These are phyloP conservation scores for Archips xylosteana DNA, from an alignment of 2,888 invertebrate genomes.

Conservation along the genomic window DNA sequence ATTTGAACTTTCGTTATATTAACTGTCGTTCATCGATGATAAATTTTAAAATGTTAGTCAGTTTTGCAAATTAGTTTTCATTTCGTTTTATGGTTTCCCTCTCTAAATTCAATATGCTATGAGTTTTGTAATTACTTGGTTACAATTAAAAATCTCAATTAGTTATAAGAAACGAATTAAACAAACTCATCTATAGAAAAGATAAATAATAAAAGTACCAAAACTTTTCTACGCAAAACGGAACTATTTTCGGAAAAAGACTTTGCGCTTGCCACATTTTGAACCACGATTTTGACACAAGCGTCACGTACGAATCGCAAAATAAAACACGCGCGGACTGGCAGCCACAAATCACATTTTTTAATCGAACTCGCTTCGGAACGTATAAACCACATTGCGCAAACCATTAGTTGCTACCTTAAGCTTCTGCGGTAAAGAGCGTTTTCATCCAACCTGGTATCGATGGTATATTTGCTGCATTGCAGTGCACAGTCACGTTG, in stretches of 20 bases:
- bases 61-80: no score
- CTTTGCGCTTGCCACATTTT: conserved; percentile 23
- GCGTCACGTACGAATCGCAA: conserved; percentile 78
- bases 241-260: conserved; percentile 10
- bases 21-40: no score
- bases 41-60: no score
- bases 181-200: no score
- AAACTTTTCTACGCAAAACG: not conserved
- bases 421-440: conserved; percentile 50
- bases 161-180: no score
- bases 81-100: no score
- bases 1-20: no score
- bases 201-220: no score
- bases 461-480: conserved; percentile 57
- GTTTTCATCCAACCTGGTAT: conserved; percentile 46
- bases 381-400: conserved; percentile 52
- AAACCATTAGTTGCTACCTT: conserved; percentile 44
- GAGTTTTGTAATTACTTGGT: no score
- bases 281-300: conserved; percentile 60
- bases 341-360: conserved; percentile 84
- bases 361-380: conserved; percentile 82
- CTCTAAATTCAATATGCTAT: no score
- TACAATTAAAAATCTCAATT: no score
- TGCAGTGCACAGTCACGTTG: conserved; percentile 78
- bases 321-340: conserved; percentile 80